phyloP scores from a whole-genome alignment of 2,113 vertebrate species.

The Saccopteryx bilineata region DNA sequence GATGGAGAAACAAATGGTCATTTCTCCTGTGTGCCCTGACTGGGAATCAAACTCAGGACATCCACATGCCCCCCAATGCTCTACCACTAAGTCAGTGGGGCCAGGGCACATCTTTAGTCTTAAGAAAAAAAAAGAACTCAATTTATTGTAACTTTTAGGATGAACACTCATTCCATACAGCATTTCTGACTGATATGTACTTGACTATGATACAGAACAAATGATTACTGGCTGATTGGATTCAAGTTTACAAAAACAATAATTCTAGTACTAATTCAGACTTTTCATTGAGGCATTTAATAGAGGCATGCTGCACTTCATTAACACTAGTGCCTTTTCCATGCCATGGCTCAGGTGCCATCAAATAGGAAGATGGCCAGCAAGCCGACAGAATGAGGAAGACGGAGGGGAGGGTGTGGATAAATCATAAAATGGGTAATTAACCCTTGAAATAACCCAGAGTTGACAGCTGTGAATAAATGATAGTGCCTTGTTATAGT shows the following conservation, averaged over 20 bases:
- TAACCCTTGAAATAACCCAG: slow-evolving; percentile 41
- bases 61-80: too few relatives aligned
- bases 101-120: not conserved
- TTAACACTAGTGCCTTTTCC: not conserved
- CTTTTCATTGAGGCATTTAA: not conserved
- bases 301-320: not conserved
- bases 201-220: not conserved
- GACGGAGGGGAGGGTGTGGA: not conserved
- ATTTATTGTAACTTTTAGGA: not conserved
- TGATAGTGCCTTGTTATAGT: not conserved
- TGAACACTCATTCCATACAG: not conserved
- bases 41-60: too few relatives aligned
- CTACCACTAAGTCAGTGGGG: too few relatives aligned
- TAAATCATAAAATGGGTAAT: slow-evolving; percentile 31
- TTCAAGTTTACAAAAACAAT: not conserved
- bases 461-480: slow-evolving; percentile 41
- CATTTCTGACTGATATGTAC: not conserved
- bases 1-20: too few relatives aligned
- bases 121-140: not conserved
- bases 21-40: too few relatives aligned
- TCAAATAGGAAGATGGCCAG: not conserved
- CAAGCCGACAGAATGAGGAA: not conserved
- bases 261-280: not conserved
- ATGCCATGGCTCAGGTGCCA: not conserved
- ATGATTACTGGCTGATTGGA: not conserved